phyloP scores from a whole-genome alignment of 2,888 invertebrate species.

The Chrysolina americana region DNA sequence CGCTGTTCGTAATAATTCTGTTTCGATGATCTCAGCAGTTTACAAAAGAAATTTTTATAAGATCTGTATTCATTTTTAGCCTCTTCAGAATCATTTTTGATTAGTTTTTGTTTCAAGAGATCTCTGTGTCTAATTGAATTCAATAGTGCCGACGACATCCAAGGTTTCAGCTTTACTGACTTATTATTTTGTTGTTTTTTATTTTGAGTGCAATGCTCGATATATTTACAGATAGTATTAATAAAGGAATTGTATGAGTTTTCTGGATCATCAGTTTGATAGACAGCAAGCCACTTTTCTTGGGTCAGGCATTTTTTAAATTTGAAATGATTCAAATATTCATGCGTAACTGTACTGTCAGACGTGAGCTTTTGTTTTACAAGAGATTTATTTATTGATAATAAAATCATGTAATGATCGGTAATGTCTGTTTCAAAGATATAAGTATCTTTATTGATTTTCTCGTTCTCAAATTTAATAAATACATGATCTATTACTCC shows the following conservation, averaged over 20 bases:
- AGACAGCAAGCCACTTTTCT: no score
- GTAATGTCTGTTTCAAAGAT: no score
- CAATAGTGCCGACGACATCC: no score
- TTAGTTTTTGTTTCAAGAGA: neutral
- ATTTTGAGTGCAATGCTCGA: neutral
- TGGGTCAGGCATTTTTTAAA: neutral
- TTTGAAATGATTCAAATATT: neutral
- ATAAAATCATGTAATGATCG: conserved; percentile 11
- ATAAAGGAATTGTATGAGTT: neutral
- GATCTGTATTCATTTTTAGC: neutral
- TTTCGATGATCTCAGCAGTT: neutral
- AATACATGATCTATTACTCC: no score
- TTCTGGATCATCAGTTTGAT: neutral
- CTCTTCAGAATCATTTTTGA: neutral
- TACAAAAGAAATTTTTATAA: neutral
- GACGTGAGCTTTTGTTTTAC: neutral
- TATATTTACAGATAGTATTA: neutral
- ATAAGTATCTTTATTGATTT: neutral
- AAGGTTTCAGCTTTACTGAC: neutral
- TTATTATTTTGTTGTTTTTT: neutral
- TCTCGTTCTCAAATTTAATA: conserved; percentile 10
- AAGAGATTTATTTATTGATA: neutral
- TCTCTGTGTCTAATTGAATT: no score
- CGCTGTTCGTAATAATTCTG: neutral
- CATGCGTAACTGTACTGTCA: neutral